These are phyloP conservation scores for Apodemus speciosus DNA, from an alignment of 2,113 vertebrate genomes.

Conservation along the genomic window DNA sequence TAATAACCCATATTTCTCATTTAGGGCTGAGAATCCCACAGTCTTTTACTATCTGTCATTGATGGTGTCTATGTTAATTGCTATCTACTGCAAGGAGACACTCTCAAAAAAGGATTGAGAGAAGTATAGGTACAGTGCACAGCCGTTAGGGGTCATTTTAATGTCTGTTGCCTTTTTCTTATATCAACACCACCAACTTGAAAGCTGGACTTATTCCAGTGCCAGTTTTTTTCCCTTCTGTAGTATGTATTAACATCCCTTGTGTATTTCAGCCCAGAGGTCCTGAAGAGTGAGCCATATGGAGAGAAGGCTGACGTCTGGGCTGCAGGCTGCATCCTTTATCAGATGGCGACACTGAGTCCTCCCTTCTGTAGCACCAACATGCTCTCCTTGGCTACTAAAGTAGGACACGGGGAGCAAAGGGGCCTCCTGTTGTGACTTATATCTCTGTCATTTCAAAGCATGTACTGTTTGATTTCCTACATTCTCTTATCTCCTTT, in stretches of 20 bases:
- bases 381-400: slow-evolving; percentile 92
- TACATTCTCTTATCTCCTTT: background rate
- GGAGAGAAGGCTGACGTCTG: slow-evolving; percentile 95
- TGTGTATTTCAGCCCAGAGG: slow-evolving; percentile 87
- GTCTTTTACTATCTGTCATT: background rate
- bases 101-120: background rate
- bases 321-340: slow-evolving; percentile 93
- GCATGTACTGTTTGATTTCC: background rate
- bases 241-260: background rate
- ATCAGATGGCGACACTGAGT: slow-evolving; percentile 92
- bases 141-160: background rate
- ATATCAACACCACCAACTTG: background rate
- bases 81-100: background rate
- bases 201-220: background rate
- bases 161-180: background rate
- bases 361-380: slow-evolving; percentile 93
- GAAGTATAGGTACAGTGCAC: background rate
- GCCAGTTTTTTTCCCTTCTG: background rate
- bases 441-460: background rate
- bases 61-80: background rate
- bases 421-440: background rate
- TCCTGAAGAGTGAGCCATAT: slow-evolving; percentile 91
- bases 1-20: background rate
- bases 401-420: slow-evolving; percentile 80
- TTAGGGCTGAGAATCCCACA: background rate